Conservation (phyloP, 2,888 invertebrate species). For the Lysandra bellargus region DNA sequence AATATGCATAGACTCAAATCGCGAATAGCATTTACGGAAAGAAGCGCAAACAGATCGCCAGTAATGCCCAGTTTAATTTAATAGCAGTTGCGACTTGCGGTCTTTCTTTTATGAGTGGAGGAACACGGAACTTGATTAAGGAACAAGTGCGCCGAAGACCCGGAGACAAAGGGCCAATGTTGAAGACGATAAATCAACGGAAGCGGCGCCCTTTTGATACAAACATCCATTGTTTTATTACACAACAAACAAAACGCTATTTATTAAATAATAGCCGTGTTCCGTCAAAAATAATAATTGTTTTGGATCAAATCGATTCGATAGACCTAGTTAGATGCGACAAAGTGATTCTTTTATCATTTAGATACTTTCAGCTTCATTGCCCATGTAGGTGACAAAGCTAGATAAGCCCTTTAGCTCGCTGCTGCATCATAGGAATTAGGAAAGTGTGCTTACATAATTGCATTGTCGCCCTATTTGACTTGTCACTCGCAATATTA, state of each 20-base stretch:
- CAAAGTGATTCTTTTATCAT: neutral
- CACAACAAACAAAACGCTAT: constrained; percentile 27
- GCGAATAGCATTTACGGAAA: neutral
- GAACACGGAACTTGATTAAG: constrained; percentile 54
- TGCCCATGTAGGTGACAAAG: neutral
- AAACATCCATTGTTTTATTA: constrained; percentile 58
- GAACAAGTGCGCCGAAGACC: constrained; percentile 53
- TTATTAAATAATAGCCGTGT: constrained; percentile 20
- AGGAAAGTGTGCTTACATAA: constrained; percentile 4
- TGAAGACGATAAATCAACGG: constrained; percentile 63
- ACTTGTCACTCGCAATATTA: constrained; percentile 3
- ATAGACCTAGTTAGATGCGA: neutral
- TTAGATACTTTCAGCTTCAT: neutral
- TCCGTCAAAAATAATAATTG: constrained; percentile 7
- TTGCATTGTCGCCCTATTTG: constrained; percentile 15
- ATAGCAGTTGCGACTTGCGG: neutral
- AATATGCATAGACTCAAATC: neutral
- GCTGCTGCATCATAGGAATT: neutral
- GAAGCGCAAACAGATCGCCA: neutral
- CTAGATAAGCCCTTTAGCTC: neutral
- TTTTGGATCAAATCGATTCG: neutral
- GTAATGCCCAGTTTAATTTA: neutral
- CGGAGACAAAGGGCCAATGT: constrained; percentile 60
- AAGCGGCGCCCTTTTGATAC: constrained; percentile 62
- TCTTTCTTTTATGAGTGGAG: neutral